Percentiles rank a stretch among this genome's conserved stretches.
Conservation (phyloP, 2,888 invertebrate genomes). For the Ectobius pallidus region DNA sequence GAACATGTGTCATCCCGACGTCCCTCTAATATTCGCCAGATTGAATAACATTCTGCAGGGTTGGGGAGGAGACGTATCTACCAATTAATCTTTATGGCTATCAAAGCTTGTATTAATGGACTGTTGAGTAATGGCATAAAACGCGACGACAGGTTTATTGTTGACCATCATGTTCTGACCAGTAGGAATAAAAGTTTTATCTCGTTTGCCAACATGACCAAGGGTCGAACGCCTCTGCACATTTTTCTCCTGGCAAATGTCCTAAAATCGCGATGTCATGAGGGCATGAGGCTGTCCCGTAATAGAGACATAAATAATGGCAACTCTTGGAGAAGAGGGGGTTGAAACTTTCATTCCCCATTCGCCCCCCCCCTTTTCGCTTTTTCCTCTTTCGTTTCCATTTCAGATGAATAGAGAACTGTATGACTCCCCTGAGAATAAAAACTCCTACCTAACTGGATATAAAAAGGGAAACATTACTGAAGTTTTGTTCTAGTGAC, state of each 20-base stretch:
- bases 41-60: too few relatives aligned
- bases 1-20: too few relatives aligned
- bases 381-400: neutral
- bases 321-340: neutral
- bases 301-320: slow-evolving; percentile 26
- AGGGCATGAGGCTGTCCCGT: neutral
- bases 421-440: too few relatives aligned
- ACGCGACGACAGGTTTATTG: slow-evolving; percentile 13
- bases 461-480: too few relatives aligned
- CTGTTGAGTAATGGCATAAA: neutral
- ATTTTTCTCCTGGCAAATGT: slow-evolving; percentile 13
- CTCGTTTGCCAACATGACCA: slow-evolving; percentile 16
- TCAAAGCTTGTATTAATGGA: slow-evolving; percentile 9
- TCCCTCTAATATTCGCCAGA: too few relatives aligned
- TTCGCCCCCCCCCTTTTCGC: neutral
- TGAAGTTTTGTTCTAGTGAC: too few relatives aligned
- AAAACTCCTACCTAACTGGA: too few relatives aligned
- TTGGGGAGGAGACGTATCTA: neutral
- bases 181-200: neutral
- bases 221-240: neutral
- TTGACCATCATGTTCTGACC: slow-evolving; percentile 3
- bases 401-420: slow-evolving; percentile 15
- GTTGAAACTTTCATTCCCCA: neutral
- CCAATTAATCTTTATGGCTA: slow-evolving; percentile 13
- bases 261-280: slow-evolving; percentile 14